Percentiles rank a stretch among this genome's conserved stretches.
Conservation (phyloP, 2,797 vertebrate species). For the Garrulus glandarius region DNA sequence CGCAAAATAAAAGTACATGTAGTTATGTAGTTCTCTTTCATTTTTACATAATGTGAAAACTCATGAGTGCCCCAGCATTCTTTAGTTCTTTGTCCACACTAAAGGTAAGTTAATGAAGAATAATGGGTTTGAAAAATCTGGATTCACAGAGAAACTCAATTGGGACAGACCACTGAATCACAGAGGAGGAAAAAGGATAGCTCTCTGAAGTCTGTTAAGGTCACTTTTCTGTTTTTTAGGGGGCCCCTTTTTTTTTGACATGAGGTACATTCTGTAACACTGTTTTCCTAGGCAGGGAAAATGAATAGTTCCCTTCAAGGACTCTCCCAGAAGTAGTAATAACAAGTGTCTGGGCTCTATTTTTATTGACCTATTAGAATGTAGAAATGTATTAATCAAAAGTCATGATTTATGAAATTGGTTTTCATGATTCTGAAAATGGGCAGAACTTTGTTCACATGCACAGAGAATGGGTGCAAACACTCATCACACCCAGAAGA, state of each 20-base stretch:
- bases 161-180: background rate
- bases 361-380: background rate
- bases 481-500: background rate
- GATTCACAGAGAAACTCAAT: background rate
- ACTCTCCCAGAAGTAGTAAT: background rate
- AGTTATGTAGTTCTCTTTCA: background rate
- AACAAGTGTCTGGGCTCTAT: background rate
- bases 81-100: background rate
- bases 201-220: background rate
- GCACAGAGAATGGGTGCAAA: background rate
- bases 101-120: background rate
- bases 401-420: background rate
- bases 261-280: background rate
- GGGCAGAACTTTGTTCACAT: background rate
- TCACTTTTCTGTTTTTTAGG: background rate
- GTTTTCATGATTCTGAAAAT: background rate
- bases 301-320: background rate
- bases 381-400: background rate
- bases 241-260: background rate
- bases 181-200: background rate
- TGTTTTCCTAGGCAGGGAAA: background rate
- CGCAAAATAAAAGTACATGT: background rate
- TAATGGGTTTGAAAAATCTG: background rate
- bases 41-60: background rate
- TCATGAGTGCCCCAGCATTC: background rate